These are phyloP conservation scores for Silurus aristotelis DNA, from an alignment of 2,797 vertebrate species.

Conservation along the genomic window DNA sequence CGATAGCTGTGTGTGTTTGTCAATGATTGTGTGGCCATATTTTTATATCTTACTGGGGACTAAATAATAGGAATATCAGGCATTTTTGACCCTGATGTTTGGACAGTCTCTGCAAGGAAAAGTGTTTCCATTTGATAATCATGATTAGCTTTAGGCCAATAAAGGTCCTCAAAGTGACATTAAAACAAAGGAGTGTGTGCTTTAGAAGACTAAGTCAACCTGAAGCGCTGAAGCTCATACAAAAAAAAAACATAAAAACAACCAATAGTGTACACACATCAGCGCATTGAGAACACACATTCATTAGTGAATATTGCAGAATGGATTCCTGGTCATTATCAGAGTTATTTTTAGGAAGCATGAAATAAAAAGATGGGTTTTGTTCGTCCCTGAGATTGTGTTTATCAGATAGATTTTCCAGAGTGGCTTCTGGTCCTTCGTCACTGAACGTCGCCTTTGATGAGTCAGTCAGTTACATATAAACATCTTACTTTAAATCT, in stretches of 20 bases:
- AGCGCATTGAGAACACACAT: conserved; percentile 11
- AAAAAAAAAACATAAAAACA: conserved; percentile 39
- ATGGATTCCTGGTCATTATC: neutral
- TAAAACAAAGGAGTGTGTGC: neutral
- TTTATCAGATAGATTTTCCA: neutral
- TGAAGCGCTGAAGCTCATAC: conserved; percentile 32
- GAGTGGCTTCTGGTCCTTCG: neutral
- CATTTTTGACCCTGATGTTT: neutral
- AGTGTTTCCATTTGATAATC: neutral
- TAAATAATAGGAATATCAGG: neutral
- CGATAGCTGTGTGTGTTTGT: neutral
- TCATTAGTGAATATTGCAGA: neutral
- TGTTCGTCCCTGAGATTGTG: neutral
- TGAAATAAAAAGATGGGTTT: neutral
- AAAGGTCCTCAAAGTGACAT: neutral
- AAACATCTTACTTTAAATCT: neutral
- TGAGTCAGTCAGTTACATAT: neutral
- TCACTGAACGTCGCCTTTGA: neutral
- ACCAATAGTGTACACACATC: conserved; percentile 31
- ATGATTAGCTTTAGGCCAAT: too few species aligned
- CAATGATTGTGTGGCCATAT: neutral
- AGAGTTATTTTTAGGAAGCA: neutral
- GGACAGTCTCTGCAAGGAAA: neutral
- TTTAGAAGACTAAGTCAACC: neutral
- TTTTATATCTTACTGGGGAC: neutral